Percentiles rank a stretch among this genome's conserved stretches.
Evolutionary conservation across 23 tunicate genomes (phyloP).

Genomic region (Ascidia mentula): DNA sequence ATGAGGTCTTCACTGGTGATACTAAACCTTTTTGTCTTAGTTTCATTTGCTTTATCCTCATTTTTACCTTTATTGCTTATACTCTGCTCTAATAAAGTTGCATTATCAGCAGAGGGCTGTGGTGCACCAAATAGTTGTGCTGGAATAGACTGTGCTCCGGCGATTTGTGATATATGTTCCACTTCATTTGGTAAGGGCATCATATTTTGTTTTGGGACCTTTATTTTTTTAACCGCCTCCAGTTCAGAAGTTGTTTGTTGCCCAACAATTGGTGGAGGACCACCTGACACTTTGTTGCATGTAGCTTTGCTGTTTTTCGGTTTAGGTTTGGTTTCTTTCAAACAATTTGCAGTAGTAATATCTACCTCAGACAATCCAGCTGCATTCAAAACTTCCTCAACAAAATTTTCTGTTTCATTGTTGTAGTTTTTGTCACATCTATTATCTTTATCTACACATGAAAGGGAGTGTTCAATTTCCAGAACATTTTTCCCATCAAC

Average conservation of each 20-base stretch:
- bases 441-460: background rate
- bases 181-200: background rate
- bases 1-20: slow-evolving; percentile 53
- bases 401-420: background rate
- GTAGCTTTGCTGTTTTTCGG: no score
- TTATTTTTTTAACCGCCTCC: no score
- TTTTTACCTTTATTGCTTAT: background rate
- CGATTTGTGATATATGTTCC: background rate
- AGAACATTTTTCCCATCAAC: background rate
- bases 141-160: background rate
- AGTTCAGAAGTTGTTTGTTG: no score
- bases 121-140: background rate
- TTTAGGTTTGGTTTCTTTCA: no score
- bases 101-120: slow-evolving; percentile 2
- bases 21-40: slow-evolving; percentile 22
- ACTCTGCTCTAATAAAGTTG: background rate
- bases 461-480: no score
- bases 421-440: background rate
- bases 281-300: no score
- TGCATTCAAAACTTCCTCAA: slow-evolving; percentile 27
- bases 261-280: no score
- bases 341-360: no score
- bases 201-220: no score
- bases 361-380: slow-evolving; percentile 25
- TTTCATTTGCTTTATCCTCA: background rate